Evolutionary conservation across 2,113 vertebrate genomes (phyloP).

Genomic region (Pandion haliaetus): DNA sequence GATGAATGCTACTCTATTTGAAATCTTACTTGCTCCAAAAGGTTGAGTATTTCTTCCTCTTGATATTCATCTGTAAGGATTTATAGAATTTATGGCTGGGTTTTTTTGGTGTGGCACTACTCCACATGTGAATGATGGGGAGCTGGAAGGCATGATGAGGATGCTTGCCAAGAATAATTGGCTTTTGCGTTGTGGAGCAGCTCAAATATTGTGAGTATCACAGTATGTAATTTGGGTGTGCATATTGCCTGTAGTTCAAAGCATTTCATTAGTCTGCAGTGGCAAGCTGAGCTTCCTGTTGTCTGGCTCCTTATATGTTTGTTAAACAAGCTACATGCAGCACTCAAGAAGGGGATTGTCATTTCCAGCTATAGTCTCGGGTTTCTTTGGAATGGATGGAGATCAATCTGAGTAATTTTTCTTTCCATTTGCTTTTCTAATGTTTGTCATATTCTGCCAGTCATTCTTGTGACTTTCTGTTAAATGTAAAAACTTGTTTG

Average conservation of each 20-base stretch:
- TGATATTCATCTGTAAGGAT: conserved; percentile 62
- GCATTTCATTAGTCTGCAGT: conserved; percentile 53
- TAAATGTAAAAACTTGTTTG: neutral
- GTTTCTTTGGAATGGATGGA: neutral
- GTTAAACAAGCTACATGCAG: conserved; percentile 30
- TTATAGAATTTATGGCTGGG: conserved; percentile 59
- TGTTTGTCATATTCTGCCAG: neutral
- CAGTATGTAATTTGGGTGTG: conserved; percentile 66
- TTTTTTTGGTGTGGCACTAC: conserved; percentile 62
- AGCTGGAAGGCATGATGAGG: conserved; percentile 42
- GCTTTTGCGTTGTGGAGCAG: conserved; percentile 64
- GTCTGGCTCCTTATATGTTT: conserved; percentile 22
- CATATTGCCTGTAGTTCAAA: conserved; percentile 66
- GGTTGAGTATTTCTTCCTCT: neutral
- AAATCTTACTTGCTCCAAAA: neutral
- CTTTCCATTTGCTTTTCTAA: neutral
- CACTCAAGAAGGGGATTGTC: neutral
- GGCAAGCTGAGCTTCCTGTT: conserved; percentile 60
- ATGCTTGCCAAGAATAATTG: conserved; percentile 69
- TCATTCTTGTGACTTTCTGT: neutral
- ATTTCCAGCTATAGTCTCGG: neutral
- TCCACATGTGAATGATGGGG: conserved; percentile 61
- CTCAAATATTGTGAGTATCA: conserved; percentile 61
- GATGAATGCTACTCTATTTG: neutral
- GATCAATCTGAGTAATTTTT: neutral